These are phyloP conservation scores for Unio delphinus DNA, from an alignment of 2,888 invertebrate species.

Conservation along the genomic window DNA sequence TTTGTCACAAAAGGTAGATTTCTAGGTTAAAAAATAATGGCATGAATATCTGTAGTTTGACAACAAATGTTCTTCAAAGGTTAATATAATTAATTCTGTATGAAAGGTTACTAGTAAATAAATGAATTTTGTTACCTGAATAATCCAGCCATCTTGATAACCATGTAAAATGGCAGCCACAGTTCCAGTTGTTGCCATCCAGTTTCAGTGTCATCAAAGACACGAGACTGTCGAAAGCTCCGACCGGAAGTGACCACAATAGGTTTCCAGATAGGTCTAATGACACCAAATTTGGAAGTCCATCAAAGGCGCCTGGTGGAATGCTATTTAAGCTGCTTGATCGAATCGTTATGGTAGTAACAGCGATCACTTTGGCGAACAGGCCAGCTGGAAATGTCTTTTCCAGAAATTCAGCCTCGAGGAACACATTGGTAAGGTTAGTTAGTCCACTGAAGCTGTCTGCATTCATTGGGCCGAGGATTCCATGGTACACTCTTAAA, in stretches of 20 bases:
- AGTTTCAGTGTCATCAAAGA: slow-evolving; percentile 12
- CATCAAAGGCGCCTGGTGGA: slow-evolving; percentile 8
- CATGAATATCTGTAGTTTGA: no score
- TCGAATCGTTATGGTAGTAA: slow-evolving; percentile 13
- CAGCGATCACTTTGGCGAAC: slow-evolving; percentile 5
- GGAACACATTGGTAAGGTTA: slow-evolving; percentile 2
- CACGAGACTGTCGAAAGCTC: slow-evolving; percentile 12
- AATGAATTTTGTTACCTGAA: slow-evolving; percentile 9
- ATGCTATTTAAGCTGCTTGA: slow-evolving; percentile 14
- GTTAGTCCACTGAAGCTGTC: slow-evolving; percentile 16
- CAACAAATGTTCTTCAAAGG: no score
- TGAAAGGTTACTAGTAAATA: background rate
- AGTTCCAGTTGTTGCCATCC: slow-evolving; percentile 15
- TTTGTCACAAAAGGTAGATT: no score
- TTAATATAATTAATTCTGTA: no score
- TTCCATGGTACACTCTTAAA: slow-evolving; percentile 11
- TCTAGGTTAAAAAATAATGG: no score
- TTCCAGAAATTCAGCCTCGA: slow-evolving; percentile 18
- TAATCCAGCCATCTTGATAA: slow-evolving; percentile 18
- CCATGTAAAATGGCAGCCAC: slow-evolving; percentile 17
- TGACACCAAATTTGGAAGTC: slow-evolving; percentile 4
- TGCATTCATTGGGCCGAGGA: slow-evolving; percentile 13
- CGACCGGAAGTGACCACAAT: slow-evolving; percentile 15
- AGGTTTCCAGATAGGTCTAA: slow-evolving; percentile 21
- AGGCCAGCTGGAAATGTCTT: slow-evolving; percentile 8